phyloP scores from a whole-genome alignment of 1,140 invertebrate genomes.

The Bombus terrestris region DNA sequence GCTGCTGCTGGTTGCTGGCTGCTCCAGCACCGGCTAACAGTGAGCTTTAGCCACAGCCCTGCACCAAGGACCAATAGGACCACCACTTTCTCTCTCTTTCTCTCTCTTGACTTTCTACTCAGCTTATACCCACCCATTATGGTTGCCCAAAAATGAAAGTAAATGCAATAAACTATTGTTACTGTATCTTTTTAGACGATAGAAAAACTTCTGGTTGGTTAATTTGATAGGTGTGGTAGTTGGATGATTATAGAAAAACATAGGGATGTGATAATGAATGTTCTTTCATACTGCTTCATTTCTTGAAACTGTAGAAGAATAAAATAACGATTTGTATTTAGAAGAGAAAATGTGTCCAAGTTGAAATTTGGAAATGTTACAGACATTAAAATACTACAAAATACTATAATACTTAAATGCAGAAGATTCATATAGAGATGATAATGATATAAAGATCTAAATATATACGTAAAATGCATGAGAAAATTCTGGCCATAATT shows the following conservation, averaged over 20 bases:
- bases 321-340: not conserved
- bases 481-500: not conserved
- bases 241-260: not conserved
- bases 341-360: not conserved
- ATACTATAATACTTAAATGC: not conserved
- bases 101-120: not conserved
- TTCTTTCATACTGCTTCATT: not conserved
- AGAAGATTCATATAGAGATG: too few species aligned
- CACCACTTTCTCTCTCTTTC: not conserved
- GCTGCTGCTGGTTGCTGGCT: conserved; percentile 36
- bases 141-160: conserved; percentile 12
- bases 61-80: conserved; percentile 24
- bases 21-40: conserved; percentile 25
- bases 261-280: not conserved
- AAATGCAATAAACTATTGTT: not conserved
- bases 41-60: conserved; percentile 22
- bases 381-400: not conserved
- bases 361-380: not conserved
- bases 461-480: not conserved
- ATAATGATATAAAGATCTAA: not conserved
- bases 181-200: not conserved
- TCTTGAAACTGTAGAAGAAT: not conserved
- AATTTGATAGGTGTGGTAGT: not conserved
- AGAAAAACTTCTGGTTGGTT: not conserved
- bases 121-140: not conserved